Percentiles rank a stretch among this genome's conserved stretches.
phyloP scores from a whole-genome alignment of 1,140 invertebrate genomes.

The Heliconius hermathena region DNA sequence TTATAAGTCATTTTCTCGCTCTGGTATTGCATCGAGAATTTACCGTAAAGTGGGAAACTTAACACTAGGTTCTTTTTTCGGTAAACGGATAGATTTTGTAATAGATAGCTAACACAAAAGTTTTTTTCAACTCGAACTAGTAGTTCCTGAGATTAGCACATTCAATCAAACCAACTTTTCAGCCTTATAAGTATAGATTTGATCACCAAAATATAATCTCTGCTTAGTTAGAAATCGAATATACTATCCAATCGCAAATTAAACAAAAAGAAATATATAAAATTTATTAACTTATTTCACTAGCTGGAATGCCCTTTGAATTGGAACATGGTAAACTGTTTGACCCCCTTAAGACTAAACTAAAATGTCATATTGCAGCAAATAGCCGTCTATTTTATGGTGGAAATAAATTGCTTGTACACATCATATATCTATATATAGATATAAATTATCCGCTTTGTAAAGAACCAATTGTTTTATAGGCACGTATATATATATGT shows the following conservation, averaged over 20 bases:
- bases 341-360: constrained; percentile 11
- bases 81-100: too few species aligned
- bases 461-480: background rate
- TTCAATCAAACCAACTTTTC: too few species aligned
- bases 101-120: too few species aligned
- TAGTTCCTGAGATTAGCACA: too few species aligned
- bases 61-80: too few species aligned
- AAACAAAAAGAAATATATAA: background rate
- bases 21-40: too few species aligned
- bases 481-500: background rate
- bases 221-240: too few species aligned
- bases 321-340: background rate
- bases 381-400: constrained; percentile 11
- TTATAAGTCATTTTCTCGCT: too few species aligned
- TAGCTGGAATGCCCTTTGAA: background rate
- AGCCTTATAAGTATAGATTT: too few species aligned
- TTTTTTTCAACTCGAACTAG: too few species aligned
- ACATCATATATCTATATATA: background rate
- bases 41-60: too few species aligned
- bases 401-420: background rate
- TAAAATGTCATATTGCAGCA: constrained; percentile 12
- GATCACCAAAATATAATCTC: too few species aligned
- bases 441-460: background rate
- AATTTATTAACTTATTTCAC: background rate
- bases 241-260: background rate